phyloP scores from a whole-genome alignment of 2,797 vertebrate species.

The Mergus octosetaceus region DNA sequence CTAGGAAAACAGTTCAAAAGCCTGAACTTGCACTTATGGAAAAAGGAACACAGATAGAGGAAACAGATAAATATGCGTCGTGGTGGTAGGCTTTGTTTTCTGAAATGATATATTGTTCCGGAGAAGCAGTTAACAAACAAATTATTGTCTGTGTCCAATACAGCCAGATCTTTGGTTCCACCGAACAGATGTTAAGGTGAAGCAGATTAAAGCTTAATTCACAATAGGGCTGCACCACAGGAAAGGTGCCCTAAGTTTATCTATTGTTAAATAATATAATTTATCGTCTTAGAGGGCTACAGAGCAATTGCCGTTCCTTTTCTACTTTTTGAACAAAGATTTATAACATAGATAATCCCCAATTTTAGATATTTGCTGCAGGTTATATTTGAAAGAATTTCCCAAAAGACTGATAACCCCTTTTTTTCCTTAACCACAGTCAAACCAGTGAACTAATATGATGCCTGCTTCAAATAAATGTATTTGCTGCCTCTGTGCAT shows the following conservation, averaged over 20 bases:
- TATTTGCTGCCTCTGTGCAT: constrained; percentile 79
- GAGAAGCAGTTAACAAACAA: constrained; percentile 79
- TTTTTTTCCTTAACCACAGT: constrained; percentile 63
- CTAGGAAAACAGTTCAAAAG: constrained; percentile 53
- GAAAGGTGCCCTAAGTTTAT: constrained; percentile 85
- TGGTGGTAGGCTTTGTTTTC: constrained; percentile 80
- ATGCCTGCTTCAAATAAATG: constrained; percentile 77
- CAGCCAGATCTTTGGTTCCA: constrained; percentile 71
- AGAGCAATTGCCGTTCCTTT: constrained; percentile 81
- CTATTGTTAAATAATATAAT: constrained; percentile 95
- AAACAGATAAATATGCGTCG: constrained; percentile 79
- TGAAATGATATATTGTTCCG: constrained; percentile 80
- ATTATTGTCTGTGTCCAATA: constrained; percentile 73
- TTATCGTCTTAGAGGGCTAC: constrained; percentile 89
- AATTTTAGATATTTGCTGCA: constrained; percentile 77
- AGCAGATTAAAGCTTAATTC: constrained; percentile 76
- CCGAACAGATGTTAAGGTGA: constrained; percentile 65
- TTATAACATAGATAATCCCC: constrained; percentile 76
- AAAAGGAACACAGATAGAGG: constrained; percentile 82
- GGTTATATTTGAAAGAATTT: constrained; percentile 62
- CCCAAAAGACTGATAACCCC: constrained; percentile 71
- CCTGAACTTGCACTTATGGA: constrained; percentile 68
- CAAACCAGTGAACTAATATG: constrained; percentile 72
- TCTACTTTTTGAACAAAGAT: constrained; percentile 76
- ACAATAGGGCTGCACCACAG: constrained; percentile 86